Evolutionary conservation across 2,113 vertebrate genomes (phyloP), one percentile per base, ranked within the genome.

Genomic region (Elephantulus edwardii): DNA sequence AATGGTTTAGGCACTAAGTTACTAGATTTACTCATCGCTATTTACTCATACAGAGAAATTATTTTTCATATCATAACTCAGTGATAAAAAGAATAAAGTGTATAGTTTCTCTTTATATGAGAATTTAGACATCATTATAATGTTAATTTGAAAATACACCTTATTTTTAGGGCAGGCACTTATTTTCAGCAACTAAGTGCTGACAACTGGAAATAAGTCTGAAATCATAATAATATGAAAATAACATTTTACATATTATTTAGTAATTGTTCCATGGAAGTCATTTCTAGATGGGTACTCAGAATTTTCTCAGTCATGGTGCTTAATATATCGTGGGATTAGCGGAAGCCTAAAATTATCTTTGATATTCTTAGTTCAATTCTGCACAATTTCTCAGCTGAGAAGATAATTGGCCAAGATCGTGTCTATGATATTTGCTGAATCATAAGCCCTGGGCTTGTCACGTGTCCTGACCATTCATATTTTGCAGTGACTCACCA

Each of bases 281-380:
- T 44, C 91, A 52, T 83, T 92, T 82, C 50, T 82, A 84, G 70
- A 78, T 88, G 20, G 20, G n/a, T 46, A 33, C 28, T 87, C 46
- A 84, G 89, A 93, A 94, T 68, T 79, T 93, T 75, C 62, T 90
- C 62, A 94, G 38, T 35, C 40, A 87, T 17, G 22, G 56, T 87
- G 83, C 89, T 95, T 92, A 68, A 76, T 92, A 84, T 68, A 82
- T 75, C 58, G 89, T 20, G 71, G 79, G 46, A 54, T n/a, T 17
- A 79, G 56, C 54, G 87, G 79, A 89, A 92, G 22, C 56, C 94
- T 92, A 86, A 94, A 94, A 93, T 92, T 81, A 79, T 2, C 22
- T 71, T 71, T 75, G 38, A 40, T 94, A 91, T 78, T 94, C 64
- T 94, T 89, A 92, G 84, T 75, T 83, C 58, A 89, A 78, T 12